Conservation (phyloP, 2,113 vertebrate species). For the Aythya baeri region DNA sequence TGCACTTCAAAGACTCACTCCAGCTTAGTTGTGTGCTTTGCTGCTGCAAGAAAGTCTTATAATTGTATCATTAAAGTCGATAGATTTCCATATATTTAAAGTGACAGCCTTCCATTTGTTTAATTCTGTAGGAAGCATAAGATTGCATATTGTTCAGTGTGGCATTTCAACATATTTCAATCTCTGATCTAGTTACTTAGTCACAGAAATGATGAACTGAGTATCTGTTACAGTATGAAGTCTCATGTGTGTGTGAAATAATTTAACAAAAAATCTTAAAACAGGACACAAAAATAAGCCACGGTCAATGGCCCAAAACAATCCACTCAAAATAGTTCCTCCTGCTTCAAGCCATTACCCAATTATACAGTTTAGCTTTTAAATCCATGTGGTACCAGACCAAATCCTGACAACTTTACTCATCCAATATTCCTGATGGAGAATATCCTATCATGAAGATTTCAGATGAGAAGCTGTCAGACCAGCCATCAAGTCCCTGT, state of each 20-base stretch:
- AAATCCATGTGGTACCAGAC: not conserved
- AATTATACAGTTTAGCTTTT: not conserved
- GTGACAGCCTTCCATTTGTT: not conserved
- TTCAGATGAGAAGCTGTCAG: not conserved
- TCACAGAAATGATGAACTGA: not conserved
- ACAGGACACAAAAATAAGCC: not conserved
- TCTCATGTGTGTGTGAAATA: not conserved
- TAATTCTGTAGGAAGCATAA: not conserved
- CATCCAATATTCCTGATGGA: not conserved
- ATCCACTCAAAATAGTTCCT: not conserved
- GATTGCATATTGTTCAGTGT: not conserved
- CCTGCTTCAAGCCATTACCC: not conserved
- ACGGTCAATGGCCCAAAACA: not conserved
- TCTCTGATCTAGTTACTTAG: not conserved
- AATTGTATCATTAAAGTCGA: slow-evolving; percentile 47
- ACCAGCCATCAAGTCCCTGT: not conserved
- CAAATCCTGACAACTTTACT: not conserved
- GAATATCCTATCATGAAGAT: not conserved
- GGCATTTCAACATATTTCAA: not conserved
- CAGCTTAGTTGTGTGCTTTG: slow-evolving; percentile 37
- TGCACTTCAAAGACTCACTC: slow-evolving; percentile 67
- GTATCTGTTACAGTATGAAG: not conserved
- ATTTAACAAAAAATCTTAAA: not conserved
- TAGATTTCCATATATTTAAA: slow-evolving; percentile 31
- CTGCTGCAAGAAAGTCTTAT: slow-evolving; percentile 21